Evolutionary conservation across 2,113 vertebrate genomes (phyloP).

Genomic region (Piaya cayana): DNA sequence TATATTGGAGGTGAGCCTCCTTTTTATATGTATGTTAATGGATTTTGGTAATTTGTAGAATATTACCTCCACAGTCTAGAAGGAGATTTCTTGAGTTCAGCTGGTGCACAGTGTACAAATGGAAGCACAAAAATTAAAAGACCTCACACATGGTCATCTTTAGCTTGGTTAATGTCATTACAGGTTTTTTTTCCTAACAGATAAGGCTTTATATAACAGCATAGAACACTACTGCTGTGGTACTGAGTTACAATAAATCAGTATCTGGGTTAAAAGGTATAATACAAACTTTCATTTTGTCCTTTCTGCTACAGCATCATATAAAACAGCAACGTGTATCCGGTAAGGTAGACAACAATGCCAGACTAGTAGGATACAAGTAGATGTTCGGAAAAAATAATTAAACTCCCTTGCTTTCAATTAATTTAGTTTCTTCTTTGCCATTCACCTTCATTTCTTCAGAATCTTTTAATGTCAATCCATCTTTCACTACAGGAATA

Average conservation of each 20-base stretch:
- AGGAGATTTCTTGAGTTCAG: neutral
- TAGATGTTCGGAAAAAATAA: neutral
- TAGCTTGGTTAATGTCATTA: neutral
- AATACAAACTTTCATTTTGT: neutral
- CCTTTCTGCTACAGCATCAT: neutral
- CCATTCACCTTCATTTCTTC: neutral
- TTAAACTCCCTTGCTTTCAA: neutral
- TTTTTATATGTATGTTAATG: neutral
- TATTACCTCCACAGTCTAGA: neutral
- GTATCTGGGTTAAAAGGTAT: neutral
- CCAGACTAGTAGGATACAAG: neutral
- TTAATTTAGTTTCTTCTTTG: neutral
- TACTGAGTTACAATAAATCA: neutral
- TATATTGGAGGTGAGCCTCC: neutral
- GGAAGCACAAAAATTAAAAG: neutral
- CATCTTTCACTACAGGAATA: neutral
- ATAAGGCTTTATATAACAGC: neutral
- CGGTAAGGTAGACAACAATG: neutral
- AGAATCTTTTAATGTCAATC: neutral
- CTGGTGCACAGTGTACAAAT: neutral
- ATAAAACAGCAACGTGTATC: neutral
- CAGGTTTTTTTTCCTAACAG: neutral
- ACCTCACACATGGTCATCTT: neutral
- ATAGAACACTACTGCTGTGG: neutral
- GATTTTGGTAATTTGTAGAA: neutral